phyloP scores from a whole-genome alignment of 2,113 vertebrate species.

The Phalacrocorax brasilianus region DNA sequence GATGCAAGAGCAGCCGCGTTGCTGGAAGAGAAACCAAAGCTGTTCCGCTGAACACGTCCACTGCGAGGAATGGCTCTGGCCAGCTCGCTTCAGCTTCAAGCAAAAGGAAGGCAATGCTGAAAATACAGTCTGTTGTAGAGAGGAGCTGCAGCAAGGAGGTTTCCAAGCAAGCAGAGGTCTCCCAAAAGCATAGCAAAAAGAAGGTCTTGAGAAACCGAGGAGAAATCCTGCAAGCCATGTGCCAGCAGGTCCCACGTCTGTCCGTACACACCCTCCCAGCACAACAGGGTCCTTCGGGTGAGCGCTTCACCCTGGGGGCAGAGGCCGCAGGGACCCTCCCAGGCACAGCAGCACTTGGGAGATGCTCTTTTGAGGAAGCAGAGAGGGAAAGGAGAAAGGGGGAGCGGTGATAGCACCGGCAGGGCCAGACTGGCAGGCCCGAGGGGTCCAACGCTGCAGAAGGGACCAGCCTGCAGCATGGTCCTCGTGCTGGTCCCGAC shows the following conservation, averaged over 20 bases:
- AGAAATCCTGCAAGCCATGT: not conserved
- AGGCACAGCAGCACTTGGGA: not conserved
- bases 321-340: not conserved
- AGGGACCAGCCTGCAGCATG: not conserved
- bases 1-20: not conserved
- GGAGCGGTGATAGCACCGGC: not conserved
- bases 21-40: not conserved
- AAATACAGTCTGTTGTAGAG: not conserved
- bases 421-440: accelerated
- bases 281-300: not conserved
- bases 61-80: not conserved
- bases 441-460: accelerated
- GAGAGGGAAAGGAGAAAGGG: not conserved
- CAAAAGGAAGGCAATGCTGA: not conserved
- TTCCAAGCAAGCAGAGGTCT: not conserved
- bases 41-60: not conserved
- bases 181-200: not conserved
- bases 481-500: accelerated
- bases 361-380: not conserved
- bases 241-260: not conserved
- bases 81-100: not conserved
- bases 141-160: not conserved
- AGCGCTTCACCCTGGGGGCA: not conserved
- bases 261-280: not conserved
- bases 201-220: not conserved